Evolutionary conservation across 2,797 vertebrate genomes (phyloP), one percentile per base, ranked within the genome.

Genomic region (Hoplostethus atlanticus): DNA sequence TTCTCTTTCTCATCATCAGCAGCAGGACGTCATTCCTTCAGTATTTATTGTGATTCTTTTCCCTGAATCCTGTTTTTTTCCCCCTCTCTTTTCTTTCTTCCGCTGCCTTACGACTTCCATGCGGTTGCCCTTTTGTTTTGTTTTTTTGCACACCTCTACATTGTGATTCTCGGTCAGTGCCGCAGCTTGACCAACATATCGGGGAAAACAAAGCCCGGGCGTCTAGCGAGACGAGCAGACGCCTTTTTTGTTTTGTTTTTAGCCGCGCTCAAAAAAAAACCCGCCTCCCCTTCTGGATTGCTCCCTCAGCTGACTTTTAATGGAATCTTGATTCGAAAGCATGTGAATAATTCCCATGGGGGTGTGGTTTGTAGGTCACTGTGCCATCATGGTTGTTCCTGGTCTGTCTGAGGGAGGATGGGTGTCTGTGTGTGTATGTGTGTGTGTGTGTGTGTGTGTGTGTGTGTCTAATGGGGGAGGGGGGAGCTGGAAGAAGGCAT

Each of bases 361-460:
- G 62, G 46, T 76, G 75, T 63, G 85, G 82, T 92, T 94, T 94
- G 85, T 94, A 93, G 94, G 94, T 94, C 94, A 93, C 77, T 79
- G 89, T 91, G 89, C 87, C 88, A 91, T 87, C 79, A 71, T 77
- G 66, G 84, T 77, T 84, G 78, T 80, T 86, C 80, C 87, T 90
- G 81, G 81, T 77, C 44, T 83, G 89, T 89, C 80, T 84, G 81
- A 74, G 68, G 64, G 67, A 66, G 79, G 81, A 71, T 89, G 34
- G 56, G 34, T 78, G 70, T 15, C 3, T 65, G 44, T 60, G 36
- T 44, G 38, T 44, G 65, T 13, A 17, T 58, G 61, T 65, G 73
- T 62, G 38, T 64, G 64, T 46, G 50, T 47, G 69, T 16, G 46
- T 52, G 47, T 68, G 13, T 58, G 61, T 65, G 73, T 62, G 38